phyloP scores from a whole-genome alignment of 1,140 invertebrate species.

The Pogonus chalceus region DNA sequence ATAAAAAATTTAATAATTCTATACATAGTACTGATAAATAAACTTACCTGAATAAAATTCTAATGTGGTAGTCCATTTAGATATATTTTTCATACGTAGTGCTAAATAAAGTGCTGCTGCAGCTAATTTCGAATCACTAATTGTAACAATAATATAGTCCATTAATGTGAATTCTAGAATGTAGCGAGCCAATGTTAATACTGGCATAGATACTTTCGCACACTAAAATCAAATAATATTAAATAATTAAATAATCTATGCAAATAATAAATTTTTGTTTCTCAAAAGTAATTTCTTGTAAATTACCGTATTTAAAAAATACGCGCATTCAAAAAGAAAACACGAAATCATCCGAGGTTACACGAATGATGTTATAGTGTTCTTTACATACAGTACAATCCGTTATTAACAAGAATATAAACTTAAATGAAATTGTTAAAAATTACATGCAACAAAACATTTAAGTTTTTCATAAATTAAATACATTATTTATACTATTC shows the following conservation, averaged over 20 bases:
- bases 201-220: constrained; percentile 80
- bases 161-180: constrained; percentile 88
- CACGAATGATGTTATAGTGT: too few species aligned
- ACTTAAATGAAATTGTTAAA: too few species aligned
- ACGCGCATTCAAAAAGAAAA: too few species aligned
- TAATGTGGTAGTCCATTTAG: constrained; percentile 67
- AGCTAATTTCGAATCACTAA: constrained; percentile 81
- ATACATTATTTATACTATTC: too few species aligned
- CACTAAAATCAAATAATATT: constrained; percentile 49
- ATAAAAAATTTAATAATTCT: constrained; percentile 1
- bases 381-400: too few species aligned
- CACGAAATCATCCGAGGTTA: too few species aligned
- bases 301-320: too few species aligned
- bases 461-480: too few species aligned
- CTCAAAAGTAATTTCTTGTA: constrained; percentile 8
- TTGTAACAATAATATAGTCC: constrained; percentile 74
- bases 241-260: constrained; percentile 9
- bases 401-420: too few species aligned
- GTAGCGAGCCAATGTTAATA: constrained; percentile 84
- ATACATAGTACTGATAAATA: too few species aligned
- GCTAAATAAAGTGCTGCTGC: constrained; percentile 78
- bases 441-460: too few species aligned
- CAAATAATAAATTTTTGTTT: neutral
- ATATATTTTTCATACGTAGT: constrained; percentile 68
- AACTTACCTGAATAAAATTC: constrained; percentile 70